Conservation (phyloP, 2,888 invertebrate genomes). For the Chorisops tibialis region DNA sequence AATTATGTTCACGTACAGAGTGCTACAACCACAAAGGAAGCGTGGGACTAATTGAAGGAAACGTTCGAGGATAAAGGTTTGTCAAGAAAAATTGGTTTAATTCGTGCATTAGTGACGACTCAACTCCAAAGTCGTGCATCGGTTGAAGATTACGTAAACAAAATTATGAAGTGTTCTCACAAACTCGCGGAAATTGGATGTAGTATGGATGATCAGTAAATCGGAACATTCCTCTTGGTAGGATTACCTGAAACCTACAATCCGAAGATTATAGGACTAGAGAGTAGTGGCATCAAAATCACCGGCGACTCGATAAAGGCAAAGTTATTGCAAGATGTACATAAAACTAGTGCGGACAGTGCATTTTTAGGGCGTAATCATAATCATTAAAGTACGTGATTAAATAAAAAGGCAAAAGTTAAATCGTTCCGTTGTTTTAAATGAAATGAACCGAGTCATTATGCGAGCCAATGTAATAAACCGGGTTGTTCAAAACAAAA, state of each 20-base stretch:
- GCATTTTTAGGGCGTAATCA: neutral
- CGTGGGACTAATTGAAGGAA: neutral
- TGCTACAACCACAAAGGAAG: neutral
- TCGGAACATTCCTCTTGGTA: conserved; percentile 40
- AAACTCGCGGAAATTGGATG: conserved; percentile 38
- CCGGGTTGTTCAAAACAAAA: neutral
- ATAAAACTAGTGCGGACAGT: neutral
- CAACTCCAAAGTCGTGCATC: conserved; percentile 34
- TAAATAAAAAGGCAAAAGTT: neutral
- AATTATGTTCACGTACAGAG: neutral
- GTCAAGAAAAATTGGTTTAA: conserved; percentile 38
- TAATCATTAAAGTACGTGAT: neutral
- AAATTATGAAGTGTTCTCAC: conserved; percentile 39
- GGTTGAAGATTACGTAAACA: conserved; percentile 40
- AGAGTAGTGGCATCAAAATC: conserved; percentile 37
- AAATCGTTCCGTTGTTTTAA: neutral
- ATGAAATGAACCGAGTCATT: neutral
- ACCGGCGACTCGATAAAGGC: conserved; percentile 39
- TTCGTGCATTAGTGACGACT: conserved; percentile 35
- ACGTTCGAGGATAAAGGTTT: conserved; percentile 32
- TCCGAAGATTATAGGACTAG: conserved; percentile 39
- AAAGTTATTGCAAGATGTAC: conserved; percentile 29
- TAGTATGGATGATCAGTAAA: conserved; percentile 34
- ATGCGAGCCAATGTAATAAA: neutral
- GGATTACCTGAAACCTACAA: conserved; percentile 39